Evolutionary conservation across 30 jellyfish, hydroid and myxozoan genomes (phyloP).

Genomic region (Cassiopea xamachana): DNA sequence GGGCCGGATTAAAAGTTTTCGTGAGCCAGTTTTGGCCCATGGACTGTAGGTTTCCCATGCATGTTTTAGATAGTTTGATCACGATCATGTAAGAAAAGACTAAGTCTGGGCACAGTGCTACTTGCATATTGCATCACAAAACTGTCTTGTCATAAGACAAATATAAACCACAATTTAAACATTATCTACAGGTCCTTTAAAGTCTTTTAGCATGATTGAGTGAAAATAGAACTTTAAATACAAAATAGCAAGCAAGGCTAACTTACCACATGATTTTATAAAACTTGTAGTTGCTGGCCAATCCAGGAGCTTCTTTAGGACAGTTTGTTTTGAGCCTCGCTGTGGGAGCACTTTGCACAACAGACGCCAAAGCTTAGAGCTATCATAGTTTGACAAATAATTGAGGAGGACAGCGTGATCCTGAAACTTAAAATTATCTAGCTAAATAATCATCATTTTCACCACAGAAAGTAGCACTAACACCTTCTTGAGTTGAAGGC

Average conservation of each 20-base stretch:
- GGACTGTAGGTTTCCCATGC: no score
- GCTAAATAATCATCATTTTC: background rate
- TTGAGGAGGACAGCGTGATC: background rate
- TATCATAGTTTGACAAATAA: background rate
- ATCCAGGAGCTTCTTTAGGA: background rate
- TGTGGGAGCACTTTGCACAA: background rate
- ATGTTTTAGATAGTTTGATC: no score
- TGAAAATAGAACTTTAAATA: no score
- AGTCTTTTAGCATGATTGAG: no score
- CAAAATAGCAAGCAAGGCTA: background rate
- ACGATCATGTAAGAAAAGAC: no score
- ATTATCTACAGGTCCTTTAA: no score
- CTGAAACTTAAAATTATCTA: background rate
- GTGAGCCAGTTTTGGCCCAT: no score
- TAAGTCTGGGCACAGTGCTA: no score
- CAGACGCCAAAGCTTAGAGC: background rate
- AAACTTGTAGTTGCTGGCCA: slow-evolving; percentile 17
- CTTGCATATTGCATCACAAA: no score
- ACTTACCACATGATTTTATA: background rate
- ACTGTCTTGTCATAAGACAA: no score
- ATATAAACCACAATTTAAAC: no score
- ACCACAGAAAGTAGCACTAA: background rate
- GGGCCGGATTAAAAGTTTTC: no score
- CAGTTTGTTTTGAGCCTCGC: background rate
- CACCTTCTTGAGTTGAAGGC: background rate